Conservation (phyloP, 2,888 invertebrate genomes). For the Dorcus hopei region DNA sequence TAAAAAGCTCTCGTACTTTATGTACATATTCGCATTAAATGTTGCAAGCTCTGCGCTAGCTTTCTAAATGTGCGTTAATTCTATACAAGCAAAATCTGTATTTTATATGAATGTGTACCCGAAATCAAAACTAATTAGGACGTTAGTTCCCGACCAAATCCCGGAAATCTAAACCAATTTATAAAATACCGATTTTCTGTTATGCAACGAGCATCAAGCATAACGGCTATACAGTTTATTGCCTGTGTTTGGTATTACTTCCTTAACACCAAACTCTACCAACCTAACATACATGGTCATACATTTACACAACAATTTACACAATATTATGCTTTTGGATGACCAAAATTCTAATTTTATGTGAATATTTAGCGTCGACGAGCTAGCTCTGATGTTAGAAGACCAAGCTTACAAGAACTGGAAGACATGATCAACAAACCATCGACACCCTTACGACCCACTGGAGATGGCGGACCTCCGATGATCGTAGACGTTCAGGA, state of each 20-base stretch:
- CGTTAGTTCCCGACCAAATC: too few species aligned
- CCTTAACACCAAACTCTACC: not conserved
- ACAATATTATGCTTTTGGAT: not conserved
- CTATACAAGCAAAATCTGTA: too few species aligned
- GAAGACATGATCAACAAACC: slow-evolving; percentile 89
- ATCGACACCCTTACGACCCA: slow-evolving; percentile 80
- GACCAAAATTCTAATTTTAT: slow-evolving; percentile 3
- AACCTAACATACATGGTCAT: not conserved
- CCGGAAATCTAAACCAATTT: too few species aligned
- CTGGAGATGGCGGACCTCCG: slow-evolving; percentile 81
- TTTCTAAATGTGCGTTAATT: slow-evolving; percentile 10
- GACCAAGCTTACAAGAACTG: slow-evolving; percentile 86
- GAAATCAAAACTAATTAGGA: too few species aligned
- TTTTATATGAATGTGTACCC: too few species aligned
- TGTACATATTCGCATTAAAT: slow-evolving; percentile 11
- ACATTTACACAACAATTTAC: slow-evolving; percentile 2
- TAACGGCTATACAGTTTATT: not conserved
- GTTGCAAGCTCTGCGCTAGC: slow-evolving; percentile 6
- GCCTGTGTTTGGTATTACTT: not conserved
- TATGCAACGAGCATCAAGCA: slow-evolving; percentile 1
- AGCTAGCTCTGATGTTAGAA: slow-evolving; percentile 85
- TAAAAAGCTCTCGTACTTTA: slow-evolving; percentile 6
- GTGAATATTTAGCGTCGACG: slow-evolving; percentile 56
- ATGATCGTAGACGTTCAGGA: slow-evolving; percentile 90
- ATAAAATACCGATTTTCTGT: not conserved